Base-by-base conservation (phyloP, 2,113 vertebrate species). In the Stercorarius parasiticus region DNA sequence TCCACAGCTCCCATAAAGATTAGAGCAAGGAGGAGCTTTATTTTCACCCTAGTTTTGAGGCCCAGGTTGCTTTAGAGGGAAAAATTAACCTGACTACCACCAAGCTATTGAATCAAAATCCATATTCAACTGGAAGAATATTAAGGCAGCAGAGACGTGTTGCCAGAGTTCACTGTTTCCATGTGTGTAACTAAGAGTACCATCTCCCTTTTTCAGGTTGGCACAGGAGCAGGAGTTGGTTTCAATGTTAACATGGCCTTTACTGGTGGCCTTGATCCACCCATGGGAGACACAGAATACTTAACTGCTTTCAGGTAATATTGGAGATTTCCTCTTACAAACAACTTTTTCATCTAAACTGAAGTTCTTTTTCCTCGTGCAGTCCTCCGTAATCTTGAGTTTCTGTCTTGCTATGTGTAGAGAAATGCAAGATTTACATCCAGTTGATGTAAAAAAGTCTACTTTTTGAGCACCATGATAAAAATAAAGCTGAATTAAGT, bases 241-340 rank as follows among this genome's bases (percentile, higher is more conserved):
- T 99, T 99, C 97, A 99, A 99, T 2, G 99, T 99, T 66, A 99
- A 99, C 97, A 99, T 99, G 98, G 99, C 99, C 40, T 99, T 99
- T 92, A 99, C 99, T 3, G 99, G 99, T 14, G 99, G 99, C 88
- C 98, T 99, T 29, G 99, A 99, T 27, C 99, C 99, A 13, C 99
- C 99, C 17, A 99, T 99, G 99, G 98, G 99, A 30, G 99, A 99
- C 29, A 98, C 98, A 0, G 99, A 99, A 27, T 99, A 99, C 97
- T 95, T 99, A 93, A 98, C 99, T 32, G 99, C 99, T 45, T 99
- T 99, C 98, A 99, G 99, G 99, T 99, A 98, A 98, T 67, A 13
- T 3, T 45, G 27, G 47, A 9, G 29, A 65, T 67, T 62, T 80
- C n/a, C 22, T 49, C 64, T 83, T 47, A 22, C 4, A 40, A 72